Conservation (phyloP, 2,113 vertebrate genomes). For the Dicerorhinus sumatrensis region DNA sequence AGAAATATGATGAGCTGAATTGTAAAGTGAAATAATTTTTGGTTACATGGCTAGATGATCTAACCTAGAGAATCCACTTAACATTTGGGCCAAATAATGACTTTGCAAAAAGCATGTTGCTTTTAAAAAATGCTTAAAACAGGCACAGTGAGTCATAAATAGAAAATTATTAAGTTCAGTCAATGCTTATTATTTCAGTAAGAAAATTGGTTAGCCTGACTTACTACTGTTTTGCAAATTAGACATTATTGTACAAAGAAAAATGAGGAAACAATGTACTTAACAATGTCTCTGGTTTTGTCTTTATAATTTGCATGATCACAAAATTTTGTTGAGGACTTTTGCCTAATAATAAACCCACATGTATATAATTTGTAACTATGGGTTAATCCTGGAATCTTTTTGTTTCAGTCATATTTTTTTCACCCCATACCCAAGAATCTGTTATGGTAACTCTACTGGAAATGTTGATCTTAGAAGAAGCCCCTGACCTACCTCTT, state of each 20-base stretch:
- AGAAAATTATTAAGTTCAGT: neutral
- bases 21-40: neutral
- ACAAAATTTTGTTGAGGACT: neutral
- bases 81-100: neutral
- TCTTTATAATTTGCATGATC: neutral
- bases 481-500: neutral
- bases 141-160: neutral
- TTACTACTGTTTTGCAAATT: neutral
- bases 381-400: neutral
- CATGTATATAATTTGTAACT: neutral
- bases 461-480: neutral
- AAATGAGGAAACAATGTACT: neutral
- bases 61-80: neutral
- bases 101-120: neutral
- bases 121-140: conserved; percentile 36
- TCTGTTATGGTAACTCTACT: neutral
- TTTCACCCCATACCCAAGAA: neutral
- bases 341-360: neutral
- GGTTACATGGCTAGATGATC: neutral
- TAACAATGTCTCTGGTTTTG: neutral
- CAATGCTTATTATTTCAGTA: conserved; percentile 10
- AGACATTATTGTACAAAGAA: neutral
- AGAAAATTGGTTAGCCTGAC: neutral
- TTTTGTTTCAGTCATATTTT: neutral
- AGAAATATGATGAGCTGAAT: neutral